Evolutionary conservation across 1,140 invertebrate species (phyloP), one percentile per base, ranked within the genome.

Genomic region (Hestina assimilis): DNA sequence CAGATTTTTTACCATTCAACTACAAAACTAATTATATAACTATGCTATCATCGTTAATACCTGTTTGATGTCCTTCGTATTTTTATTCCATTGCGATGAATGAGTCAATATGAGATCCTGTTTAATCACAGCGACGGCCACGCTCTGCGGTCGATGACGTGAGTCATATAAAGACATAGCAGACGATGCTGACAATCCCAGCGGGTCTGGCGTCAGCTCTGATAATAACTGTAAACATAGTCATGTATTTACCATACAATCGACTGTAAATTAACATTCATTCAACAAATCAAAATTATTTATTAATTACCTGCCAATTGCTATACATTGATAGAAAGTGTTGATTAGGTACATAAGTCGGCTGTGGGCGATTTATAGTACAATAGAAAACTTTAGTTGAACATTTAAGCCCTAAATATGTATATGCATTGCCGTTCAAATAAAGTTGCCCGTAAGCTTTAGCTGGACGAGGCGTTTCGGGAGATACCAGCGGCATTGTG

Each of bases 271-370:
- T 17, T 38, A 3, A 46, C 29, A 28, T 11, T 40, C 15, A 56
- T 58, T 42, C 46, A 54, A 46, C 33, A 58, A 4, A 29, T 31
- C 8, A 26, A 35, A n/a, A n/a, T n/a, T n/a, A n/a, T n/a, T n/a
- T 41, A 41, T 46, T 71, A 77, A 62, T 80, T 80, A 89, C 89
- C 87, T 96, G 94, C 98, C 98, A 99, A 79, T 99, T 98, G 6
- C 96, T 98, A 75, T 99, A 99, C 97, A 99, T 99, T 9, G 97
- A 98, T 28, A 99, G 88, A 69, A 95, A 96, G 61, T 96, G 94
- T 80, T 97, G 95, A 75, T 96, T 94, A 0, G 92, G 93, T 28
- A 98, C 96, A 79, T 98, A 99, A 89, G 97, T 98, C 0, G 98
- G 97, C 80, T 99, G 97, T 0, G 96, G 95, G 62, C 96, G 92